These are phyloP conservation scores for Pheosia gnoma DNA, from an alignment of 2,888 invertebrate genomes.

Conservation along the genomic window DNA sequence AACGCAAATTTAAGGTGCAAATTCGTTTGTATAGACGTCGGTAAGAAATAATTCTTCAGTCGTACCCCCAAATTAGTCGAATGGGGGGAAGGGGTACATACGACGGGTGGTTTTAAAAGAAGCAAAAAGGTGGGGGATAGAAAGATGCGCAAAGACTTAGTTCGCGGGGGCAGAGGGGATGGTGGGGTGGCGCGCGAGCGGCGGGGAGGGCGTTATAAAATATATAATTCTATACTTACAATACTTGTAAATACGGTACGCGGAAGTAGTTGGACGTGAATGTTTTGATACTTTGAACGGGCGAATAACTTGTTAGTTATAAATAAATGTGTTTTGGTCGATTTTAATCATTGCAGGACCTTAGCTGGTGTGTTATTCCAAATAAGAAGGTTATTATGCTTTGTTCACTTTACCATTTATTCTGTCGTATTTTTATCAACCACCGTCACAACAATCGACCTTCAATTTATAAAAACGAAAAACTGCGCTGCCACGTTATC, in stretches of 20 bases:
- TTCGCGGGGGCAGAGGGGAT: slow-evolving; percentile 72
- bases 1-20: slow-evolving; percentile 44
- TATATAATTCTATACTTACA: slow-evolving; percentile 85
- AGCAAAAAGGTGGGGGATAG: slow-evolving; percentile 84
- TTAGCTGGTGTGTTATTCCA: slow-evolving; percentile 1
- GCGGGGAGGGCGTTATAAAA: slow-evolving; percentile 78
- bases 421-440: not conserved
- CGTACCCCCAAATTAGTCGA: slow-evolving; percentile 84
- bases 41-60: slow-evolving; percentile 84
- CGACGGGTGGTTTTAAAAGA: slow-evolving; percentile 84
- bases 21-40: slow-evolving; percentile 51
- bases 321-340: slow-evolving; percentile 2
- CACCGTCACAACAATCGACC: not conserved
- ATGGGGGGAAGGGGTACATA: slow-evolving; percentile 83
- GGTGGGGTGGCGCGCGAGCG: slow-evolving; percentile 28
- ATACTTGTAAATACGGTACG: slow-evolving; percentile 84
- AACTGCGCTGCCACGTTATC: not conserved
- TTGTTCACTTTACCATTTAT: not conserved
- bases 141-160: slow-evolving; percentile 85
- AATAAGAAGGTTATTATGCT: not conserved
- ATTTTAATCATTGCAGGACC: slow-evolving; percentile 4
- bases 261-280: slow-evolving; percentile 65
- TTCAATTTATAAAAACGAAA: not conserved
- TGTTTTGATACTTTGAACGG: slow-evolving; percentile 57
- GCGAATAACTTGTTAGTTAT: slow-evolving; percentile 8